Percentiles rank a stretch among this genome's conserved stretches.
These are phyloP conservation scores for Oncorhynchus masou DNA, from an alignment of 2,113 vertebrate species.

Conservation along the genomic window DNA sequence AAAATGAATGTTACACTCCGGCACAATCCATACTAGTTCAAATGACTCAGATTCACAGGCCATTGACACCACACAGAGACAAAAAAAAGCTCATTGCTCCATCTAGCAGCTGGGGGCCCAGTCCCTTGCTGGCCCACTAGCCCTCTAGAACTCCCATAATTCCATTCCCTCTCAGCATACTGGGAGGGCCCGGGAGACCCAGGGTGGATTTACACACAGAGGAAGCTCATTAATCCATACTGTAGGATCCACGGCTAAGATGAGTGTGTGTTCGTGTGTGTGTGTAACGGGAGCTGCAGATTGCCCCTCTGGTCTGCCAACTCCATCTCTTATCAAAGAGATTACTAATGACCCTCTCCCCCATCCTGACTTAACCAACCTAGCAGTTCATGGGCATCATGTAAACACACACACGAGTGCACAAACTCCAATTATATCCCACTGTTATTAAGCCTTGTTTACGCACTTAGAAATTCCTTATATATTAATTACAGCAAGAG, in stretches of 20 bases:
- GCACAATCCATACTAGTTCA: neutral
- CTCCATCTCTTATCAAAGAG: slow-evolving; percentile 50
- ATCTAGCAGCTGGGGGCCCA: neutral
- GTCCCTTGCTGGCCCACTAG: neutral
- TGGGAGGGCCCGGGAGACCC: neutral
- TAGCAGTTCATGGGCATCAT: slow-evolving; percentile 15
- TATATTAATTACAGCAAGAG: slow-evolving; percentile 50
- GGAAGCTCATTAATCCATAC: slow-evolving; percentile 4
- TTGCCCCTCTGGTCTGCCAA: neutral
- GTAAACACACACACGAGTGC: neutral
- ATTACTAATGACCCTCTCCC: slow-evolving; percentile 47
- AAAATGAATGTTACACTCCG: neutral
- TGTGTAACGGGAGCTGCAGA: neutral
- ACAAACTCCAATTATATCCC: slow-evolving; percentile 22
- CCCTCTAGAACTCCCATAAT: too few relatives aligned
- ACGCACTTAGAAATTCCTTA: slow-evolving; percentile 53
- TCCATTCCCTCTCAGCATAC: neutral
- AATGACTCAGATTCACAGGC: neutral
- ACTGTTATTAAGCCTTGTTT: slow-evolving; percentile 44
- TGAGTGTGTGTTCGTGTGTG: neutral
- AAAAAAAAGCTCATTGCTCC: neutral
- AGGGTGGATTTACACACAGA: neutral
- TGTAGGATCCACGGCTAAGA: neutral
- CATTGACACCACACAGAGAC: neutral
- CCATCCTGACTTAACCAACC: slow-evolving; percentile 30